These are phyloP conservation scores for Laticauda colubrina DNA, from an alignment of 2,113 vertebrate genomes.

Conservation along the genomic window DNA sequence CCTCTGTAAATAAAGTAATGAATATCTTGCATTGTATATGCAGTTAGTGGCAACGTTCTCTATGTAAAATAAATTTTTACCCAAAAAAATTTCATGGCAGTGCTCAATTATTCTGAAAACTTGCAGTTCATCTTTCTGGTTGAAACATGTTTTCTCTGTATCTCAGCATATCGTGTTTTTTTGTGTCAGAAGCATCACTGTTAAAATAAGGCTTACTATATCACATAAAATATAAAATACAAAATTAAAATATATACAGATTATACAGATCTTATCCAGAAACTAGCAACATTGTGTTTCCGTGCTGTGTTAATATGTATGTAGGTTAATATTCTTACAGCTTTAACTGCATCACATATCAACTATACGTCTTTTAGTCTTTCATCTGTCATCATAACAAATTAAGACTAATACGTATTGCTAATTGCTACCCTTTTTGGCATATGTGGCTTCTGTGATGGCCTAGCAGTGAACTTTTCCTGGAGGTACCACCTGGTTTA, in stretches of 20 bases:
- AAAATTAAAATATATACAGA: not conserved
- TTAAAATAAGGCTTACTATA: not conserved
- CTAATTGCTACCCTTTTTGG: not conserved
- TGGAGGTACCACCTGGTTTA: not conserved
- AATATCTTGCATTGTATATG: constrained; percentile 52
- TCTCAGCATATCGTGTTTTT: not conserved
- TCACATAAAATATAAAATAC: not conserved
- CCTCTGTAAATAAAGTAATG: constrained; percentile 38
- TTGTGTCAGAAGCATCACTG: not conserved
- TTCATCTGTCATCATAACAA: not conserved
- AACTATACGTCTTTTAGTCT: not conserved
- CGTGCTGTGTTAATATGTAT: not conserved
- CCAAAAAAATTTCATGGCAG: constrained; percentile 43
- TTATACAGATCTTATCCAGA: not conserved
- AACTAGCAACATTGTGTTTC: not conserved
- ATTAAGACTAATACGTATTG: not conserved
- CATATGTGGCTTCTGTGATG: not conserved
- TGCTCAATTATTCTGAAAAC: constrained; percentile 33
- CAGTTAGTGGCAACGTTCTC: constrained; percentile 66
- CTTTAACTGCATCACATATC: not conserved
- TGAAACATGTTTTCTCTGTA: not conserved
- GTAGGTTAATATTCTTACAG: not conserved
- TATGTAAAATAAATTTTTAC: constrained; percentile 80
- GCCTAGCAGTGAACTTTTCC: not conserved
- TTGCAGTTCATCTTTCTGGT: not conserved